Conservation (phyloP, 1,140 invertebrate genomes). For the Macrostomum lignano region DNA sequence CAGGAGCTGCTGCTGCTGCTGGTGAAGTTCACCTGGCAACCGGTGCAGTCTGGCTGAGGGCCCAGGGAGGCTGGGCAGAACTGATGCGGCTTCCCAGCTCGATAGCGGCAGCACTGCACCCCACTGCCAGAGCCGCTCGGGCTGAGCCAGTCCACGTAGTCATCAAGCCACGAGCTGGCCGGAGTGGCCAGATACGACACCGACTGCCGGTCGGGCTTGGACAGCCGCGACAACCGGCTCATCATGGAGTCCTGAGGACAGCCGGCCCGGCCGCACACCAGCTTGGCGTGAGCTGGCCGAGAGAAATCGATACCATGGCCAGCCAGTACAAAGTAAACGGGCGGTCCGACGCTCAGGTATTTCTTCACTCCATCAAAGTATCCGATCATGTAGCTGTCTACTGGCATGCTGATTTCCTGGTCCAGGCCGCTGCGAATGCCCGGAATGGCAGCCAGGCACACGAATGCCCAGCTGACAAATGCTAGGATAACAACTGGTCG, state of each 20-base stretch:
- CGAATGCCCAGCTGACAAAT: conserved; percentile 65
- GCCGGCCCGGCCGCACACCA: conserved; percentile 40
- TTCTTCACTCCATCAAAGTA: conserved; percentile 46
- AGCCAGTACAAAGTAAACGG: conserved; percentile 62
- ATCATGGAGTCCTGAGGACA: conserved; percentile 51
- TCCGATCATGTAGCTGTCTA: conserved; percentile 52
- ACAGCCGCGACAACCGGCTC: conserved; percentile 49
- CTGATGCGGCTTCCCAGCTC: too few relatives aligned
- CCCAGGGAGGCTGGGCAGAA: too few relatives aligned
- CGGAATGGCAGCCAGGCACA: conserved; percentile 51
- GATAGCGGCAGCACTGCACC: too few relatives aligned
- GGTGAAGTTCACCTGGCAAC: too few relatives aligned
- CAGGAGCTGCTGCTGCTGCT: too few relatives aligned
- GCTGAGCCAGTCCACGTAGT: conserved; percentile 53
- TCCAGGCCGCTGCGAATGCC: conserved; percentile 56
- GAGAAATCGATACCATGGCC: conserved; percentile 44
- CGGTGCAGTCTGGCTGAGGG: too few relatives aligned
- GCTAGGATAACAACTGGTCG: conserved; percentile 27
- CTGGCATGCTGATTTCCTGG: conserved; percentile 56
- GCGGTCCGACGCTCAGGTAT: conserved; percentile 50
- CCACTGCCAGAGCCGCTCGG: too few relatives aligned
- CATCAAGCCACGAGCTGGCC: conserved; percentile 74
- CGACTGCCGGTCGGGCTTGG: conserved; percentile 38
- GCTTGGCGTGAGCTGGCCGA: conserved; percentile 36
- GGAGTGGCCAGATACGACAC: too few relatives aligned